Conservation (phyloP, 2,113 vertebrate species). For the Bombycilla garrulus region DNA sequence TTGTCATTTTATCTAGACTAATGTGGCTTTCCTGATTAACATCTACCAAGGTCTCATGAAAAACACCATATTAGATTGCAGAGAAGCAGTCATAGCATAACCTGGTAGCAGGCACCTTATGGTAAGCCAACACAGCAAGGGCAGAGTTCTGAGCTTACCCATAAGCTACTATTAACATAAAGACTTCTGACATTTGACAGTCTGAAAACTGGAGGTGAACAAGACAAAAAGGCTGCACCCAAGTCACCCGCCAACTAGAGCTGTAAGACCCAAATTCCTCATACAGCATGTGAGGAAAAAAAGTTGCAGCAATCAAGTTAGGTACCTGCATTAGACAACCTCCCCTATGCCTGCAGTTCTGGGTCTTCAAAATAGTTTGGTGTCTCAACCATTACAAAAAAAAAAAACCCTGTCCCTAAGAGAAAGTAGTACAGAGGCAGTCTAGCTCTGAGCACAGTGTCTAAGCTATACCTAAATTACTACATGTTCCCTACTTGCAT, state of each 20-base stretch:
- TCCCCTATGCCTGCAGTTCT: neutral
- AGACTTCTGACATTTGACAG: neutral
- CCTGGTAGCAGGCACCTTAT: accelerated
- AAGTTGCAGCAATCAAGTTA: neutral
- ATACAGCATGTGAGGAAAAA: neutral
- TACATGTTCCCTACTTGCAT: neutral
- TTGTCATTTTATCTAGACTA: neutral
- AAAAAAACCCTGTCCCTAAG: neutral
- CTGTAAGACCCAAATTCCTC: neutral
- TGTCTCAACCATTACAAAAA: neutral
- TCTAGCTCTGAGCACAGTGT: neutral
- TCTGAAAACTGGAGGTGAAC: neutral
- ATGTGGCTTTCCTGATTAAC: neutral
- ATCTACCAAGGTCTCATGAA: neutral
- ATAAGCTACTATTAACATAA: neutral
- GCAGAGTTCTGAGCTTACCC: neutral
- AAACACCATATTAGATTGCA: neutral
- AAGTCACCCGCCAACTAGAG: neutral
- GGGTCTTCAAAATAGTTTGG: neutral
- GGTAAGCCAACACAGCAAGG: neutral
- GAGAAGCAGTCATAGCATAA: neutral
- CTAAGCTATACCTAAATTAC: neutral
- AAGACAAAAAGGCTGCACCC: neutral
- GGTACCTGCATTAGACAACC: neutral
- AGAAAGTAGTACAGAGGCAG: neutral